Percentiles rank a stretch among this genome's conserved stretches.
phyloP scores from a whole-genome alignment of 1,140 invertebrate genomes.

The Brachionus asplanchnoidis region DNA sequence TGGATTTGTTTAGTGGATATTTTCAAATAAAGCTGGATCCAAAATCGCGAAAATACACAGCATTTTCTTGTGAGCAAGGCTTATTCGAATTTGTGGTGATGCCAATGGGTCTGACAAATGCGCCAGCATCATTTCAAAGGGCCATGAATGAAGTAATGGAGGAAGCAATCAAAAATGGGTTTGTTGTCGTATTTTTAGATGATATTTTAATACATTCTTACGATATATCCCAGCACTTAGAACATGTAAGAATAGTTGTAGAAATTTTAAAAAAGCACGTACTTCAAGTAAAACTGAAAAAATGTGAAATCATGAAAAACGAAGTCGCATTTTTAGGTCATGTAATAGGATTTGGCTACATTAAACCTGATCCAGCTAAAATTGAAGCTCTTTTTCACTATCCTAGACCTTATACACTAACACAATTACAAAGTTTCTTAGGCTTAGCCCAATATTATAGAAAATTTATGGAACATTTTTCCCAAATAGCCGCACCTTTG shows the following conservation, averaged over 20 bases:
- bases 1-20: not conserved
- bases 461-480: not conserved
- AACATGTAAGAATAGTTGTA: not conserved
- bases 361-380: not conserved
- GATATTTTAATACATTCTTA: no score
- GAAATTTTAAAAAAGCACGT: not conserved
- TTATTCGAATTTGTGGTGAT: not conserved
- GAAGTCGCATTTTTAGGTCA: not conserved
- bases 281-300: no score
- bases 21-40: not conserved
- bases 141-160: not conserved
- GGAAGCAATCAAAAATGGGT: no score
- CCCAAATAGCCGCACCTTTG: not conserved
- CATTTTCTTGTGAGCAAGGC: not conserved
- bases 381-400: no score
- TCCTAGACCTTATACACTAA: no score
- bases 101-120: not conserved
- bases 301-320: no score
- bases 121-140: not conserved
- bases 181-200: no score
- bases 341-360: not conserved
- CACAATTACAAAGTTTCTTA: no score
- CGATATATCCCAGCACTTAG: not conserved
- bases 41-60: not conserved
- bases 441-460: no score